Conservation (phyloP, 1,140 invertebrate genomes). For the Oedothorax gibbosus region DNA sequence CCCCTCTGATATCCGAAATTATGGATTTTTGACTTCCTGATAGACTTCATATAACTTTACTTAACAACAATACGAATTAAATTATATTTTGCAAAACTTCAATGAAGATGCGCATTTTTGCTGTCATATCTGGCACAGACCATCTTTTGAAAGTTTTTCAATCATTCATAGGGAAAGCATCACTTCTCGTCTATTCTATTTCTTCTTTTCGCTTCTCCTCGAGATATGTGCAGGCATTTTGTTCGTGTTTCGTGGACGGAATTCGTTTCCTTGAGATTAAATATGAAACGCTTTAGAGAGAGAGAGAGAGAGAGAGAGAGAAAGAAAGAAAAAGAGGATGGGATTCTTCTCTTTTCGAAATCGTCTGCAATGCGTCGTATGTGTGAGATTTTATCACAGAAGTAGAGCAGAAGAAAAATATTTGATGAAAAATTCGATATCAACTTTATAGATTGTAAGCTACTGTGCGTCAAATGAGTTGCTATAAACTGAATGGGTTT, state of each 20-base stretch:
- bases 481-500: conserved; percentile 31
- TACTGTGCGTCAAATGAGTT: conserved; percentile 15
- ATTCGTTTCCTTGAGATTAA: conserved; percentile 40
- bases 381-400: conserved; percentile 23
- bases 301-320: background rate
- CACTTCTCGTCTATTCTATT: background rate
- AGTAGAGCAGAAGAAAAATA: conserved; percentile 7
- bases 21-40: too few species aligned
- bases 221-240: conserved; percentile 36
- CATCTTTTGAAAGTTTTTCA: conserved; percentile 31
- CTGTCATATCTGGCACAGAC: conserved; percentile 19
- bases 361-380: conserved; percentile 33
- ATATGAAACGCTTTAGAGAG: conserved; percentile 49
- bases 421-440: conserved; percentile 37
- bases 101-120: background rate
- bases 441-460: conserved; percentile 31
- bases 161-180: conserved; percentile 41
- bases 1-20: too few species aligned
- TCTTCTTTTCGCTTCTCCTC: conserved; percentile 19
- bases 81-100: too few species aligned
- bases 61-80: too few species aligned
- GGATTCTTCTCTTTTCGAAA: conserved; percentile 31
- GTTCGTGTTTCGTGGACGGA: conserved; percentile 27
- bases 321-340: background rate
- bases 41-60: too few species aligned